A percentile compares a stretch with the other conserved stretches of the same genome.
These are phyloP conservation scores for Acanthornis magna DNA, from an alignment of 2,797 vertebrate genomes.

Conservation along the genomic window DNA sequence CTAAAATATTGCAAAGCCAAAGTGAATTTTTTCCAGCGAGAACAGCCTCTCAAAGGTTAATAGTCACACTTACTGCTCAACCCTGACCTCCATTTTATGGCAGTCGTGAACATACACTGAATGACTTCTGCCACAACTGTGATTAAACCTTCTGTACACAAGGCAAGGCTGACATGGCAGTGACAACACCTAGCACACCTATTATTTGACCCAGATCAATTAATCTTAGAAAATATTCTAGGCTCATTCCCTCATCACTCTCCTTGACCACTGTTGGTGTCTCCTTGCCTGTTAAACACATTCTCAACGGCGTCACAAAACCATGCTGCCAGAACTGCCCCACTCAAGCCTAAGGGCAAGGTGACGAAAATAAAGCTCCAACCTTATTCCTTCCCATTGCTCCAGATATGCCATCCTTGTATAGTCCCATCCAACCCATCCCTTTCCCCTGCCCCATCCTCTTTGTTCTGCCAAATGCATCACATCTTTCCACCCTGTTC, in stretches of 20 bases:
- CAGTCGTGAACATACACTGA: neutral
- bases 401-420: neutral
- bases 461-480: neutral
- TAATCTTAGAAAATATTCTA: neutral
- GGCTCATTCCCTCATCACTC: neutral
- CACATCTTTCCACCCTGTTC: neutral
- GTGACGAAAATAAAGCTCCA: neutral
- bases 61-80: neutral
- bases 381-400: neutral
- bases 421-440: neutral
- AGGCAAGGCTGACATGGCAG: neutral
- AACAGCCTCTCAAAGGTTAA: neutral
- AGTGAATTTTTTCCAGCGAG: neutral
- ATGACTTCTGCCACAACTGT: neutral
- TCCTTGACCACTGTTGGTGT: neutral
- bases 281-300: neutral
- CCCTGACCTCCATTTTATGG: neutral
- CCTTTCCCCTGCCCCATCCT: neutral
- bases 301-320: neutral
- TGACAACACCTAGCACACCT: neutral
- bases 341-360: neutral
- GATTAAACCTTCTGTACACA: conserved; percentile 7
- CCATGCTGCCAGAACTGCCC: neutral
- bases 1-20: neutral
- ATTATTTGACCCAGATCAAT: neutral